Evolutionary conservation across 2,113 vertebrate genomes (phyloP).

Genomic region (Peromyscus californicus): DNA sequence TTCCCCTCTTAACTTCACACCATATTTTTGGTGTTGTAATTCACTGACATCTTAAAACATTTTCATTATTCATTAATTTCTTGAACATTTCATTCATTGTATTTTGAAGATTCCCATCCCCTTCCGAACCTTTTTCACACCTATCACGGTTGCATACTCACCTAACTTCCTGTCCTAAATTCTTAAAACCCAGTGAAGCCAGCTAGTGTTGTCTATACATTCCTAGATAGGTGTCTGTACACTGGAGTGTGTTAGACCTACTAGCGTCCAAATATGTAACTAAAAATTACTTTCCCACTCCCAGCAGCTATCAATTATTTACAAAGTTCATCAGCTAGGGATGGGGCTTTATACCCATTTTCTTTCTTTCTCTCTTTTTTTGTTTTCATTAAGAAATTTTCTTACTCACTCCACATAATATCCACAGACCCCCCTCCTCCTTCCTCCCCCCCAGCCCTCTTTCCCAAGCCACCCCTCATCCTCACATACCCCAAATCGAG

Average conservation of each 20-base stretch:
- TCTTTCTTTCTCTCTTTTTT: no score
- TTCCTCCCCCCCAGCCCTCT: no score
- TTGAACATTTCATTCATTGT: not conserved
- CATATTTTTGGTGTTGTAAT: not conserved
- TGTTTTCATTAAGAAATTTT: no score
- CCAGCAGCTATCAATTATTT: not conserved
- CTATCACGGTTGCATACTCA: not conserved
- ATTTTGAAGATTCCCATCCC: not conserved
- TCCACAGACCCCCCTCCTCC: no score
- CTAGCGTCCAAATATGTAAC: fast-evolving
- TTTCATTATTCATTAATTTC: not conserved
- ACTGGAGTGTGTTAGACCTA: not conserved
- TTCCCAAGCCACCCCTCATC: no score
- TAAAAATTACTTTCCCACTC: not conserved
- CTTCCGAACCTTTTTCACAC: not conserved
- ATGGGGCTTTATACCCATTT: not conserved
- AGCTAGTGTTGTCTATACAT: not conserved
- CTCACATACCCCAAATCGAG: no score
- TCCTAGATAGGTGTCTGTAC: not conserved
- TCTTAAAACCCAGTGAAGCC: not conserved
- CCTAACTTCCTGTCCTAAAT: not conserved
- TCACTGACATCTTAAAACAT: not conserved
- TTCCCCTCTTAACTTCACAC: not conserved
- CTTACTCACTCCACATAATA: no score
- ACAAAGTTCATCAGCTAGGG: not conserved